phyloP scores from a whole-genome alignment of 2,888 invertebrate genomes.

The Athetis lepigone region DNA sequence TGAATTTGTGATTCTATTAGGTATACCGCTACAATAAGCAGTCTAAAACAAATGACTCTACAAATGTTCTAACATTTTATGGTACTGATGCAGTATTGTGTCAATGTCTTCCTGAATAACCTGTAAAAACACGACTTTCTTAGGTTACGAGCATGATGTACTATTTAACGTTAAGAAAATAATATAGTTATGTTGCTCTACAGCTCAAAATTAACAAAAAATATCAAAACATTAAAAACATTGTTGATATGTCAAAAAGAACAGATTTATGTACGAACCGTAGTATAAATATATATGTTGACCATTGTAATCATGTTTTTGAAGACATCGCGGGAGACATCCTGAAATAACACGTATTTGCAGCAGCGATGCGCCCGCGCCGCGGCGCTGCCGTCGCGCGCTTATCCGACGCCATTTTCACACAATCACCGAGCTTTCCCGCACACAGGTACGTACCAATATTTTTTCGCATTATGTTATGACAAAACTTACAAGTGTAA shows the following conservation, averaged over 20 bases:
- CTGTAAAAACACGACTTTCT: slow-evolving; percentile 18
- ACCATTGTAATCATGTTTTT: slow-evolving; percentile 78
- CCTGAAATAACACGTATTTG: slow-evolving; percentile 90
- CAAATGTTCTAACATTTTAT: slow-evolving; percentile 1
- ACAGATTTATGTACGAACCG: slow-evolving; percentile 46
- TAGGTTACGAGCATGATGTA: slow-evolving; percentile 43
- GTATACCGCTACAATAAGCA: slow-evolving; percentile 13
- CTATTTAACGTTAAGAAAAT: slow-evolving; percentile 6
- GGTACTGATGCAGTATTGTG: not conserved
- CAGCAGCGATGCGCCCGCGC: slow-evolving; percentile 84
- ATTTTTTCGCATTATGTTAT: slow-evolving; percentile 60
- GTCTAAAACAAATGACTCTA: slow-evolving; percentile 7
- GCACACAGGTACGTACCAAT: slow-evolving; percentile 84
- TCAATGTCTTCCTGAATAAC: slow-evolving; percentile 6
- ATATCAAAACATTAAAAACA: not conserved
- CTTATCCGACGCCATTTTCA: slow-evolving; percentile 89
- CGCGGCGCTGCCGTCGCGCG: slow-evolving; percentile 82
- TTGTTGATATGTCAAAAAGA: slow-evolving; percentile 12
- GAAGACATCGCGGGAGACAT: slow-evolving; percentile 90
- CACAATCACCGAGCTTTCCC: slow-evolving; percentile 88
- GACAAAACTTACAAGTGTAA: slow-evolving; percentile 57
- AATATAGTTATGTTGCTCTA: slow-evolving; percentile 16
- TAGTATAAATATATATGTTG: slow-evolving; percentile 56
- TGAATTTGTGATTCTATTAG: slow-evolving; percentile 20
- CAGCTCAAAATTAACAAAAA: slow-evolving; percentile 11